Evolutionary conservation across 1,140 invertebrate species (phyloP).

Genomic region (Drosophila willistoni): DNA sequence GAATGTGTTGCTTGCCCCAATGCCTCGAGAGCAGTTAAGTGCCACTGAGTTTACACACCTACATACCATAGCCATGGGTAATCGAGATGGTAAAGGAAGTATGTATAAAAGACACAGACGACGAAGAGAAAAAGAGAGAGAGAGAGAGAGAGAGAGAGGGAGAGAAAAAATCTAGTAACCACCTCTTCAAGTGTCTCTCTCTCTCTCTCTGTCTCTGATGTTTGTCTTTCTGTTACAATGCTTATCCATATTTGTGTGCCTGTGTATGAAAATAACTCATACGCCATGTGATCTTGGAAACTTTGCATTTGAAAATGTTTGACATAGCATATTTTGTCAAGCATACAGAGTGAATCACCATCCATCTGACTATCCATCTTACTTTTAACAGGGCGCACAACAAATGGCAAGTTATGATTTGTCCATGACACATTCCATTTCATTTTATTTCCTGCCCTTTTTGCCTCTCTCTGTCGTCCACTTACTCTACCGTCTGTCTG

Average conservation of each 20-base stretch:
- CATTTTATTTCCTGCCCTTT: neutral
- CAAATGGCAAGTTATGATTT: conserved; percentile 14
- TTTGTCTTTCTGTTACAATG: neutral
- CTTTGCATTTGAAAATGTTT: conserved; percentile 9
- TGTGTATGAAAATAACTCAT: conserved; percentile 4
- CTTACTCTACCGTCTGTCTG: neutral
- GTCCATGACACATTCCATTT: conserved; percentile 13
- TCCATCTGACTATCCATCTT: neutral
- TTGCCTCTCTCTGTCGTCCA: neutral
- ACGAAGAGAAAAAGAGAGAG: neutral
- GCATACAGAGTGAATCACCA: neutral
- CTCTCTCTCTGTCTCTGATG: too few species aligned
- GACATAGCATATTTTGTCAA: conserved; percentile 5
- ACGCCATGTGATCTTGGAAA: conserved; percentile 1
- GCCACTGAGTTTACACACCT: conserved; percentile 6
- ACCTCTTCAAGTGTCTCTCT: too few species aligned
- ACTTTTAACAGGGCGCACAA: neutral
- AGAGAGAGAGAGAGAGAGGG: too few species aligned
- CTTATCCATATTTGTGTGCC: neutral
- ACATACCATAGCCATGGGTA: neutral
- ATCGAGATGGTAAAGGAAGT: neutral
- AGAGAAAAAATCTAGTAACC: neutral
- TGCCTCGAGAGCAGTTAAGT: conserved; percentile 19
- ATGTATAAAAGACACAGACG: neutral
- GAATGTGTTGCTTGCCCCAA: conserved; percentile 17